Percentiles rank a stretch among this genome's conserved stretches.
Evolutionary conservation across 1,140 invertebrate genomes (phyloP).

Genomic region (Sminthurinus signatus): DNA sequence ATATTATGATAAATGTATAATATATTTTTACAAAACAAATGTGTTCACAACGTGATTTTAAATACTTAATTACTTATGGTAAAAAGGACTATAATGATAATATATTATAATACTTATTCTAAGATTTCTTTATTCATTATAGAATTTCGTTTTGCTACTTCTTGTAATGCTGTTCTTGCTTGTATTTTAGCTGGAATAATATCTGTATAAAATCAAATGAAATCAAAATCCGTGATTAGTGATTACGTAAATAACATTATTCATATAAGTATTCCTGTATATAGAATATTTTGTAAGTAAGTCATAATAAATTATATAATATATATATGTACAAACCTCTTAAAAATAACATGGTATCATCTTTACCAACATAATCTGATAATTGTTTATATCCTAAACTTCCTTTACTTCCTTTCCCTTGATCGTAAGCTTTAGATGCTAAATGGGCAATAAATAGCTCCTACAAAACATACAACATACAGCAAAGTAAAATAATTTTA

Average conservation of each 20-base stretch:
- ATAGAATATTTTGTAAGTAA: neutral
- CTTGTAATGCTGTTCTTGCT: conserved; percentile 57
- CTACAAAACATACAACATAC: conserved; percentile 44
- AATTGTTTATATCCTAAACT: conserved; percentile 61
- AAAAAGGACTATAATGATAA: conserved; percentile 33
- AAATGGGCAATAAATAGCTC: conserved; percentile 62
- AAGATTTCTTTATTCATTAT: conserved; percentile 39
- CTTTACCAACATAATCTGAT: conserved; percentile 59
- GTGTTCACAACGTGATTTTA: no score
- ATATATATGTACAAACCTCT: conserved; percentile 41
- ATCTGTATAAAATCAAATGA: conserved; percentile 45
- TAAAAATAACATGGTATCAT: conserved; percentile 59
- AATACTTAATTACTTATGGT: no score
- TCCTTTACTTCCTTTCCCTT: conserved; percentile 46
- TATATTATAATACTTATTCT: conserved; percentile 5
- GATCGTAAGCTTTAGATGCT: conserved; percentile 54
- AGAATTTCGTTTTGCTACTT: conserved; percentile 55
- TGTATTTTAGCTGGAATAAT: conserved; percentile 66
- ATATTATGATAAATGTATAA: no score
- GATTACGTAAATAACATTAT: neutral
- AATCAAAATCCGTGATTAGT: neutral
- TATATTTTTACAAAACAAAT: no score
- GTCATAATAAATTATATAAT: neutral
- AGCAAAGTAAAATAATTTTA: neutral
- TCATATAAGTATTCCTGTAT: neutral